A percentile compares a stretch with the other conserved stretches of the same genome.
These are phyloP conservation scores for Gerris buenoi DNA, from an alignment of 1,140 invertebrate species.

Conservation along the genomic window DNA sequence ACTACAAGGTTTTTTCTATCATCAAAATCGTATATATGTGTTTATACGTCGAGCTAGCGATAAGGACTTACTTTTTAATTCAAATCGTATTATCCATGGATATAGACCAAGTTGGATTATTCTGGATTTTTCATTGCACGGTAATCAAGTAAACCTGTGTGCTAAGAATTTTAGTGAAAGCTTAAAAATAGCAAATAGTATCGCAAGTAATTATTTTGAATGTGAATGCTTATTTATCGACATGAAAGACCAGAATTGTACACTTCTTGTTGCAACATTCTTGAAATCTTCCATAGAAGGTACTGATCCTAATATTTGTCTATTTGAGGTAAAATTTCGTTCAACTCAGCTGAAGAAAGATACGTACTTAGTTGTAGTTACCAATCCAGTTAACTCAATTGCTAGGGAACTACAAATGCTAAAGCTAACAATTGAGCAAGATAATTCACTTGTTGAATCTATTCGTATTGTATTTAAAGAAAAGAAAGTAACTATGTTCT, in stretches of 20 bases:
- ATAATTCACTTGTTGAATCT: neutral
- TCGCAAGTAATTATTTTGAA: neutral
- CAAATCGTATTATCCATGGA: neutral
- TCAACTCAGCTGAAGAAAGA: neutral
- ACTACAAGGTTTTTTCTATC: constrained; percentile 1
- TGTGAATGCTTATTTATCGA: neutral
- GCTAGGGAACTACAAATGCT: neutral
- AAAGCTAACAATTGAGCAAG: neutral
- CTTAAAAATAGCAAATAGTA: neutral
- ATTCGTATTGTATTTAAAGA: neutral
- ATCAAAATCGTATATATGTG: neutral
- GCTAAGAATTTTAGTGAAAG: neutral
- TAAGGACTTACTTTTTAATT: neutral
- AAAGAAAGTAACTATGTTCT: neutral
- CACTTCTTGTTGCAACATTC: neutral
- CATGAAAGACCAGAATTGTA: neutral
- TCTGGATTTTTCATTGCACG: neutral
- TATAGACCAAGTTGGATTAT: neutral
- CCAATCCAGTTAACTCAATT: neutral
- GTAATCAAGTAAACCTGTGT: neutral
- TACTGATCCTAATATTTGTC: neutral
- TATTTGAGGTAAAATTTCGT: neutral
- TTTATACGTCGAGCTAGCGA: neutral
- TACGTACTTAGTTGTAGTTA: neutral
- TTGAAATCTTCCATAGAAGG: neutral